Base-by-base conservation (phyloP, 2,113 vertebrate genomes). In the Gambusia affinis region DNA sequence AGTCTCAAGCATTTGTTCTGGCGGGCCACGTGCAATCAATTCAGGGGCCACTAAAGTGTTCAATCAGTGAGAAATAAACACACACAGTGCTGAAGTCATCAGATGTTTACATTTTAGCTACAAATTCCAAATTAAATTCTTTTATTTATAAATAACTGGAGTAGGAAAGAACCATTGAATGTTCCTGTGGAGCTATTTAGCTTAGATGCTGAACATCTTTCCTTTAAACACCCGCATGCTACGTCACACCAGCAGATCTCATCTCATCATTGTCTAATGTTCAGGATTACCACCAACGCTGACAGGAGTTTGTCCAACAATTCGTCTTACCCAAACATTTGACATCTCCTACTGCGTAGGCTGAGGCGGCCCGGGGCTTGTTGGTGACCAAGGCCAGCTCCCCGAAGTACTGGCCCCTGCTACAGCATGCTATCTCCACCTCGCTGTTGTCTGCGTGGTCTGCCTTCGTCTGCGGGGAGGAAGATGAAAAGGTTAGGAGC, bases 371-470 rank as follows among this genome's bases (percentile, higher is more conserved):
- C 85, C 98, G 95, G 84, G 97, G 98, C 92, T 99, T 99, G 93
- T 99, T 99, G 88, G 97, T 98, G 93, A 99, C 97, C 64, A 99
- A 93, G 75, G 97, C 97, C 89, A 99, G 96, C 87, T 99, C 98
- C 90, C 98, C 98, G 70, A 99, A 99, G 94, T 99, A 99, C 54
- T 99, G 98, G 76, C 97, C 98, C 93, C 95, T 96, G 88, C 88
- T 95, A 93, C 96, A 99, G 81, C 96, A 96, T 6, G 97, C 92
- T 82, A 99, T 95, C 94, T 99, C 98, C 79, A 99, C 97, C 89
- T 99, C 97, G 57, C 95, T 94, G 82, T 96, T 98, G 75, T 93
- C 94, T 88, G 97, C 96, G 81, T 96, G 96, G 92, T 90, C 95
- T 0, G 94, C 92, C 94, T 97, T 96, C 42, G 97, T 99, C 97